Percentiles rank a stretch among this genome's conserved stretches.
phyloP scores from a whole-genome alignment of 2,113 vertebrate genomes.

The Cnemophilus loriae region DNA sequence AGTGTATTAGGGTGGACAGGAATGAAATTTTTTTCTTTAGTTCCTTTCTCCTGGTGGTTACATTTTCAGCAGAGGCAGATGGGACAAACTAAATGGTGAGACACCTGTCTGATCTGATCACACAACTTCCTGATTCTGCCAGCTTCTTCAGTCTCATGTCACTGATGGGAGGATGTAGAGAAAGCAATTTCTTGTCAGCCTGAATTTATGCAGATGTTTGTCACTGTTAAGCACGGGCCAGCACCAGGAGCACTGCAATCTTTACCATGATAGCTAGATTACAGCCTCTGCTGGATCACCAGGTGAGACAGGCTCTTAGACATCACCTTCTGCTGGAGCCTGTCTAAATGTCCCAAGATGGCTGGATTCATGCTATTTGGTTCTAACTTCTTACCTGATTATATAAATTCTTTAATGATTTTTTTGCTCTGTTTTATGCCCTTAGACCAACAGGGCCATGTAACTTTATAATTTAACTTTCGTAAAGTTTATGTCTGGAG shows the following conservation, averaged over 20 bases:
- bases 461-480: background rate
- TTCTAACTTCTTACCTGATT: background rate
- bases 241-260: background rate
- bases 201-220: background rate
- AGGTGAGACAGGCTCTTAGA: background rate
- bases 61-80: background rate
- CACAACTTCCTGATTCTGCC: background rate
- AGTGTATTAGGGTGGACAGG: background rate
- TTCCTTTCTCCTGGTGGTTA: background rate
- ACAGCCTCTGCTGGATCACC: background rate
- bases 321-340: background rate
- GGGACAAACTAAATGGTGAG: background rate
- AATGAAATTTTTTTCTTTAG: background rate
- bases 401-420: background rate
- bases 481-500: background rate
- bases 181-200: background rate
- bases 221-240: background rate
- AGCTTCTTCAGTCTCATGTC: background rate
- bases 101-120: background rate
- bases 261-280: background rate
- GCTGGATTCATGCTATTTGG: background rate
- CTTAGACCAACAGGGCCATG: background rate
- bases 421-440: background rate
- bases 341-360: background rate
- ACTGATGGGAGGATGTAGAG: background rate